Base-by-base conservation (phyloP, 2,888 invertebrate genomes). In the Stenotaenia linearis region DNA sequence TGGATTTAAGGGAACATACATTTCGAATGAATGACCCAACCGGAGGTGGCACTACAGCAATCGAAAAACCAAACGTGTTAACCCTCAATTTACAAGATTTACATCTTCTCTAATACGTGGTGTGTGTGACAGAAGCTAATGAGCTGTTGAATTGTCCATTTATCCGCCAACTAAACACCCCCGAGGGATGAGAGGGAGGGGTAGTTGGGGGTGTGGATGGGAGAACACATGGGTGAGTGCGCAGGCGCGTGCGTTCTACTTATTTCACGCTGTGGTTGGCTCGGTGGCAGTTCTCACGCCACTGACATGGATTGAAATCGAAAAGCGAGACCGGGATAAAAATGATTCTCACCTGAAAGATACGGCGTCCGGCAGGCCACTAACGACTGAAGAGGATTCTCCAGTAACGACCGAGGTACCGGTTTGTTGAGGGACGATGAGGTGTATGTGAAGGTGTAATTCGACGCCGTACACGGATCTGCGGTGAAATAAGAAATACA, bases 291-390 rank as follows among this genome's bases (percentile, higher is more conserved):
- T 56, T 56, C 56, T 56, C 56, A 56, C 56, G 56, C 56, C 56
- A 56, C 56, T 56, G 56, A 56, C 23, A 56, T 56, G 56, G 23
- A 23, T 23, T 56, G 18, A 56, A 56, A 56, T 56, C 21, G 56
- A 56, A 23, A 56, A 18, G 56, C 23, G 6, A 23, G 56, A 23
- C 21, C 56, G 23, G 21, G 56, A 56, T 56, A 21, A 56, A 56
- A 56, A 9, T 56, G 23, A 18, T 30, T 75, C 87, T 88, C 85
- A 92, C 94, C 92, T 88, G 91, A 90, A 83, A 95, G 90, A 85
- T 95, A 96, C 56, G 94, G 95, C 86, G 93, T 92, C 85, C 95
- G 92, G 86, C 94, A 95, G 50, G 94, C 92, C 85, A 95, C 88
- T 81, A 93, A 87, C 12, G 92, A 90, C 86, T 93, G 93, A 84